Percentiles rank a stretch among this genome's conserved stretches.
Evolutionary conservation across 2,797 vertebrate genomes (phyloP).

Genomic region (Naso thynnoides): DNA sequence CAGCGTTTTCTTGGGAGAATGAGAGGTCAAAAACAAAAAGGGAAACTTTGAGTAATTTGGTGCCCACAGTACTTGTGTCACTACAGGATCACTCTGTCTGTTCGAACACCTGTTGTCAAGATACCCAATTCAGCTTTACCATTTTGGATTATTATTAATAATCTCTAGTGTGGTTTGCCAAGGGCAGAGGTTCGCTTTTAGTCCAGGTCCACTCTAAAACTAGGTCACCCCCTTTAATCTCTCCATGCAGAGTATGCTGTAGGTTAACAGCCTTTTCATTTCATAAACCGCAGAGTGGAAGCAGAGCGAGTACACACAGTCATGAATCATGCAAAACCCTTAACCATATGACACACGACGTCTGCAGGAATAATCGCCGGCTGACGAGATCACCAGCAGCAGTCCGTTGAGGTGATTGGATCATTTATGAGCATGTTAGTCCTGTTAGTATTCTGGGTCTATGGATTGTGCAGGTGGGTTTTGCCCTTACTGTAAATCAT

Average conservation of each 20-base stretch:
- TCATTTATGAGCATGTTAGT: neutral
- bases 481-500: no score
- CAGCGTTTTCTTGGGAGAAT: slow-evolving; percentile 1
- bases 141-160: slow-evolving; percentile 84
- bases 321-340: slow-evolving; percentile 31
- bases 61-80: slow-evolving; percentile 28
- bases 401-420: neutral
- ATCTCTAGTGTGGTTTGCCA: slow-evolving; percentile 77
- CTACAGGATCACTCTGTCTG: slow-evolving; percentile 43
- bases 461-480: no score
- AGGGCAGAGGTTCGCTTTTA: slow-evolving; percentile 79
- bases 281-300: slow-evolving; percentile 61
- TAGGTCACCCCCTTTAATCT: slow-evolving; percentile 81
- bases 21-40: slow-evolving; percentile 40
- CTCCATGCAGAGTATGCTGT: slow-evolving; percentile 67
- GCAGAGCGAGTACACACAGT: slow-evolving; percentile 32
- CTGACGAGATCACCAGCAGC: slow-evolving; percentile 12
- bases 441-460: no score
- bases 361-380: slow-evolving; percentile 9
- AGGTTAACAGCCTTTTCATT: slow-evolving; percentile 70
- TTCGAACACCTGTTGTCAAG: slow-evolving; percentile 72
- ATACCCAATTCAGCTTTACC: slow-evolving; percentile 68
- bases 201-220: slow-evolving; percentile 76
- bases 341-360: slow-evolving; percentile 26
- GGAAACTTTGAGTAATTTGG: slow-evolving; percentile 35